A percentile compares a stretch with the other conserved stretches of the same genome.
These are phyloP conservation scores for Amazonetta brasiliensis DNA, from an alignment of 2,797 vertebrate genomes.

Conservation along the genomic window DNA sequence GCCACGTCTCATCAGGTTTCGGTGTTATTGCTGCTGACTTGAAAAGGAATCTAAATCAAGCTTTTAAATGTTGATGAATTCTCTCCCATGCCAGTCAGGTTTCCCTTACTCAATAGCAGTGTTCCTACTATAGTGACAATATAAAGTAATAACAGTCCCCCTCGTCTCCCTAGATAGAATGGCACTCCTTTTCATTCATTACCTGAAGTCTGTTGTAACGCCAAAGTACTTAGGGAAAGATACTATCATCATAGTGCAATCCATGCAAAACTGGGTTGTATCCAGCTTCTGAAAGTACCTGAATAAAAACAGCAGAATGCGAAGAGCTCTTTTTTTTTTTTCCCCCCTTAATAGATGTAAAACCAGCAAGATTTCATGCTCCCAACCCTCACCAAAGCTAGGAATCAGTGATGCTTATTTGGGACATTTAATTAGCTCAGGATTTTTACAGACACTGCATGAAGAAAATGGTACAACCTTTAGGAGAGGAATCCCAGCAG, in stretches of 20 bases:
- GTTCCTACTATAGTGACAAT: background rate
- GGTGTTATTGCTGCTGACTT: background rate
- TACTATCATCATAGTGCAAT: background rate
- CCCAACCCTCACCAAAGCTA: background rate
- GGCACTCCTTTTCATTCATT: accelerated
- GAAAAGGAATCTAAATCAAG: background rate
- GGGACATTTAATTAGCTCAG: background rate
- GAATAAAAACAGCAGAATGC: background rate
- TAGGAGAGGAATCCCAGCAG: background rate
- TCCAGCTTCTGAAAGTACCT: background rate
- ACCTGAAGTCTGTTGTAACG: background rate
- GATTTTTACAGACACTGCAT: background rate
- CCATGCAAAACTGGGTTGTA: background rate
- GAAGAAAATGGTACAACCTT: accelerated
- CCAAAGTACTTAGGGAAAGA: background rate
- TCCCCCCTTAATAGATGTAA: background rate
- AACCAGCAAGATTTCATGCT: background rate
- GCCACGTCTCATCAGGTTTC: background rate
- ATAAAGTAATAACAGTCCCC: background rate
- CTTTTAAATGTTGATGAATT: background rate
- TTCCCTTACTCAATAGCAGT: background rate
- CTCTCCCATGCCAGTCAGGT: background rate
- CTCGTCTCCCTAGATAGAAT: background rate
- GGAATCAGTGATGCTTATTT: background rate
- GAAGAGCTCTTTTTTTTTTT: background rate